A percentile compares a stretch with the other conserved stretches of the same genome.
Conservation (phyloP, 2,888 invertebrate species). For the Brenthis ino region DNA sequence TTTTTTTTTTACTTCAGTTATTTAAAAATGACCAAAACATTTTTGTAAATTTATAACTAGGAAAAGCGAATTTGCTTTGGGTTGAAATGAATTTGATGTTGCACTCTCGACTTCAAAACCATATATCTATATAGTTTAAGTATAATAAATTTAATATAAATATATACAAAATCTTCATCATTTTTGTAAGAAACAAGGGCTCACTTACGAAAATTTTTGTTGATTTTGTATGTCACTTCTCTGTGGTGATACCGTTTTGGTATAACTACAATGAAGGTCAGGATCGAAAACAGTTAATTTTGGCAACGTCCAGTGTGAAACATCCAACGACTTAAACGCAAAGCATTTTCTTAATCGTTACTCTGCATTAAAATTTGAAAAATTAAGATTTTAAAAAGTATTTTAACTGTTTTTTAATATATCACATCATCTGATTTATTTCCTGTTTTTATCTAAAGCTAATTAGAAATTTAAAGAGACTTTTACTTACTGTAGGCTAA, state of each 20-base stretch:
- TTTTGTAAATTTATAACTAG: slow-evolving; percentile 65
- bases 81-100: slow-evolving; percentile 42
- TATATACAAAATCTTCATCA: slow-evolving; percentile 58
- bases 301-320: slow-evolving; percentile 30
- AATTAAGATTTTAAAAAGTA: slow-evolving; percentile 44
- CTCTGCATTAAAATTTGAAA: slow-evolving; percentile 55
- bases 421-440: slow-evolving; percentile 47
- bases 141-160: slow-evolving; percentile 19
- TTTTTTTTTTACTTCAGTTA: slow-evolving; percentile 47
- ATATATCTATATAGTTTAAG: slow-evolving; percentile 37
- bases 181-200: slow-evolving; percentile 61
- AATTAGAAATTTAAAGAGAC: slow-evolving; percentile 66
- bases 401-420: slow-evolving; percentile 60
- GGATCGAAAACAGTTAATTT: slow-evolving; percentile 44
- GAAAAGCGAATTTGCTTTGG: slow-evolving; percentile 47
- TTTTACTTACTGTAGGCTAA: slow-evolving; percentile 60
- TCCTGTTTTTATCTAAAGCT: slow-evolving; percentile 37
- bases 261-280: slow-evolving; percentile 39
- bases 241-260: slow-evolving; percentile 24
- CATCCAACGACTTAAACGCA: slow-evolving; percentile 39
- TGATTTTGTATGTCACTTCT: slow-evolving; percentile 60
- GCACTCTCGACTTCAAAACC: slow-evolving; percentile 42
- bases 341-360: slow-evolving; percentile 56
- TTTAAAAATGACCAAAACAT: slow-evolving; percentile 67
- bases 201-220: slow-evolving; percentile 60